phyloP scores from a whole-genome alignment of 2,113 vertebrate species.

The Poeciliopsis turrubarensis region DNA sequence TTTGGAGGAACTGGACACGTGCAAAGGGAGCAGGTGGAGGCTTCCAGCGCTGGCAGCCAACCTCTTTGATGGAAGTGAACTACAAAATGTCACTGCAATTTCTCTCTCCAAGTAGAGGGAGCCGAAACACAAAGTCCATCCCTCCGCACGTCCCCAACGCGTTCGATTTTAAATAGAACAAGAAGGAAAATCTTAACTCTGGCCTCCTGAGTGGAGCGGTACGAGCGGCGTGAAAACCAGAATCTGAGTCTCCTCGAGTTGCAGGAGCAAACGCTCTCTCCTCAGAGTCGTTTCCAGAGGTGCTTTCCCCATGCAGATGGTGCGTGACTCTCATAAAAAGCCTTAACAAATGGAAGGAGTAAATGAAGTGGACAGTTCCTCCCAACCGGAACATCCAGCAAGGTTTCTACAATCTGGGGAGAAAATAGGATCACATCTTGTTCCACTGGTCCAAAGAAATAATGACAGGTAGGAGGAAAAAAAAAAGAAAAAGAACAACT shows the following conservation, averaged over 20 bases:
- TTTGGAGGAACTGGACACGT: constrained; percentile 16
- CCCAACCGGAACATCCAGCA: constrained; percentile 60
- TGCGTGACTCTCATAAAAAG: constrained; percentile 60
- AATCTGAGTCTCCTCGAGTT: constrained; percentile 35
- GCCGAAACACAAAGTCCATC: not conserved
- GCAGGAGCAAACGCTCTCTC: constrained; percentile 18
- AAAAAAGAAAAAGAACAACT: constrained; percentile 26
- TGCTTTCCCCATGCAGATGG: constrained; percentile 64
- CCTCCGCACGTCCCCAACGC: not conserved
- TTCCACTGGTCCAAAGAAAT: constrained; percentile 65
- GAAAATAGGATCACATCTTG: constrained; percentile 59
- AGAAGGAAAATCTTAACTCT: constrained; percentile 3
- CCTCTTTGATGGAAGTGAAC: constrained; percentile 27
- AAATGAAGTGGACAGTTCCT: constrained; percentile 70
- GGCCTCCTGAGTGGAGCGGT: constrained; percentile 21
- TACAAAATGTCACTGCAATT: constrained; percentile 2
- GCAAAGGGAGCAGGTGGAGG: constrained; percentile 41
- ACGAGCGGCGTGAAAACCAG: not conserved
- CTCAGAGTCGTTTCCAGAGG: constrained; percentile 40
- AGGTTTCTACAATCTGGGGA: constrained; percentile 47
- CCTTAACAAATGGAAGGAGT: constrained; percentile 67
- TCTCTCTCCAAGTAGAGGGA: not conserved
- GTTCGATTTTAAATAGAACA: not conserved
- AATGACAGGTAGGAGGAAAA: constrained; percentile 26
- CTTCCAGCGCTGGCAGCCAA: constrained; percentile 38